Conservation (phyloP, 2,797 vertebrate species). For the Emys orbicularis region DNA sequence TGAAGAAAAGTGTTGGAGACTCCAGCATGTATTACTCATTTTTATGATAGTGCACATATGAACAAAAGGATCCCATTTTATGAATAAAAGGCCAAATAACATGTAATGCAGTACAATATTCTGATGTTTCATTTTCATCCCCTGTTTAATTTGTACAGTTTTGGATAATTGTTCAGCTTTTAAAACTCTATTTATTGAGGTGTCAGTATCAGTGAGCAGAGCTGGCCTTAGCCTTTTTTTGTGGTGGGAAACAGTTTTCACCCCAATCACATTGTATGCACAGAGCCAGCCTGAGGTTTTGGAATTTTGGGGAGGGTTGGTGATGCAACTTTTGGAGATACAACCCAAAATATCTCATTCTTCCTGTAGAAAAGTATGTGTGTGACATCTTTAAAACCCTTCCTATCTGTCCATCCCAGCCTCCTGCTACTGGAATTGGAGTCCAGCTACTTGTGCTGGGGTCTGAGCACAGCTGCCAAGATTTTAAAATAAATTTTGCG, state of each 20-base stretch:
- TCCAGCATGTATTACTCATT: background rate
- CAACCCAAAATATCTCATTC: background rate
- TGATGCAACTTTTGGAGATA: background rate
- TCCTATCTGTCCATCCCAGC: background rate
- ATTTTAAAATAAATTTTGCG: background rate
- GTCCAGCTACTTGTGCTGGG: background rate
- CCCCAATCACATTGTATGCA: no score
- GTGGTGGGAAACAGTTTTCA: no score
- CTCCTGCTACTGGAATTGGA: background rate
- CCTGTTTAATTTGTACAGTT: background rate
- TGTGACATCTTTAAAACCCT: background rate
- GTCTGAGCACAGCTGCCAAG: background rate
- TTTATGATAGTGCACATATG: background rate
- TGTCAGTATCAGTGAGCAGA: background rate
- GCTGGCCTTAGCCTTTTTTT: background rate
- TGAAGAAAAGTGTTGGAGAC: background rate
- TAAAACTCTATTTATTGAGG: background rate
- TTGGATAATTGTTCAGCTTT: background rate
- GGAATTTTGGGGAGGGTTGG: background rate
- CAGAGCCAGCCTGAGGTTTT: background rate
- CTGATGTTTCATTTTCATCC: no score
- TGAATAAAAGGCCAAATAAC: no score
- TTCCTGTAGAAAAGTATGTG: background rate
- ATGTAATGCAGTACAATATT: no score
- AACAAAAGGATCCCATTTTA: background rate